phyloP scores from a whole-genome alignment of 2,113 vertebrate genomes.

The Telmatochromis brachygnathus region DNA sequence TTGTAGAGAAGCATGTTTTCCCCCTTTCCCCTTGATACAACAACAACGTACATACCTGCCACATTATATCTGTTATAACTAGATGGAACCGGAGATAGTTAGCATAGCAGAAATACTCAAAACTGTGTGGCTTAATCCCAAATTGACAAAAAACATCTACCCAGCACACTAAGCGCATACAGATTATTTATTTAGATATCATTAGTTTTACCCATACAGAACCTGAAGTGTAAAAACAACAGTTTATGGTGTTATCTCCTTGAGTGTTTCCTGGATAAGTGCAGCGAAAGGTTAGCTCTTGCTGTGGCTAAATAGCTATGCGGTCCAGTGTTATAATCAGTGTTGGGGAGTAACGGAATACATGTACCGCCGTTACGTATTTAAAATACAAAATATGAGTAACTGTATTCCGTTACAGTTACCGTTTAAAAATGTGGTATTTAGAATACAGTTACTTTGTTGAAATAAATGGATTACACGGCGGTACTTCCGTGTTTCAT shows the following conservation, averaged over 20 bases:
- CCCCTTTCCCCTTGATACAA: not conserved
- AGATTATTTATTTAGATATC: not conserved
- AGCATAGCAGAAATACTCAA: not conserved
- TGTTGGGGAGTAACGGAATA: too few relatives aligned
- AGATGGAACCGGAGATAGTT: not conserved
- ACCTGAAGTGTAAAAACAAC: not conserved
- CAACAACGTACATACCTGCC: not conserved
- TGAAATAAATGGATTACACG: too few relatives aligned
- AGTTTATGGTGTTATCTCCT: not conserved
- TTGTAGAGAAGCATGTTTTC: not conserved
- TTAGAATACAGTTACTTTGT: too few relatives aligned
- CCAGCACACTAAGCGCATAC: not conserved
- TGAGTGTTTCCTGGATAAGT: not conserved
- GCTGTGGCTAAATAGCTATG: not conserved
- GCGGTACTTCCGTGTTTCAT: too few relatives aligned
- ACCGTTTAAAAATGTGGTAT: too few relatives aligned
- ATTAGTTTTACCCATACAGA: not conserved
- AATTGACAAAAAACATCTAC: not conserved
- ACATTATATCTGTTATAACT: not conserved
- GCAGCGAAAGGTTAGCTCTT: not conserved
- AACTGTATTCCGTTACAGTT: too few relatives aligned
- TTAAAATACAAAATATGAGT: too few relatives aligned
- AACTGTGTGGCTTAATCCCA: not conserved
- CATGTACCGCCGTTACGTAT: too few relatives aligned
- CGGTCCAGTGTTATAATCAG: not conserved